Percentiles rank a stretch among this genome's conserved stretches.
Evolutionary conservation across 2,113 vertebrate species (phyloP).

Genomic region (Hylia prasina): DNA sequence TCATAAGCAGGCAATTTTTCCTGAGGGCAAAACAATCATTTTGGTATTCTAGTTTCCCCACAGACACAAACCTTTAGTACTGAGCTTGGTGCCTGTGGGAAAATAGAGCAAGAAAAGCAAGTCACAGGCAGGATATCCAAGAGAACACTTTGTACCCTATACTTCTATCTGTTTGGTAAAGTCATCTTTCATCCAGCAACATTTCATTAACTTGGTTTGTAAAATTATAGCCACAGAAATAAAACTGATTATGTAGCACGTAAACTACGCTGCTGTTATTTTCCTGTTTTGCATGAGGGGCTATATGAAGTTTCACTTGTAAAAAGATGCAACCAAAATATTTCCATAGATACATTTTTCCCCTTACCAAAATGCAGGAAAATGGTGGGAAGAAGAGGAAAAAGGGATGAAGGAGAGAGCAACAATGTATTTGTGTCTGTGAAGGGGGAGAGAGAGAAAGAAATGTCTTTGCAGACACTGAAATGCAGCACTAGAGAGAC

Average conservation of each 20-base stretch:
- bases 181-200: neutral
- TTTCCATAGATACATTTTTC: neutral
- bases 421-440: conserved; percentile 3
- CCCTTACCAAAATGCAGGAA: conserved; percentile 6
- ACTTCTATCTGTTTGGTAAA: neutral
- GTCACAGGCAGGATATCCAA: neutral
- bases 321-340: conserved; percentile 28
- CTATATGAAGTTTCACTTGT: conserved; percentile 11
- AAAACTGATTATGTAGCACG: neutral
- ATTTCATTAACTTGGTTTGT: neutral
- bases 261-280: neutral
- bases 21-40: neutral
- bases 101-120: neutral
- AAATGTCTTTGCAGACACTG: conserved; percentile 67
- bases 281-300: neutral
- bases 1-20: neutral
- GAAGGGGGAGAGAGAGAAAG: neutral
- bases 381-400: neutral
- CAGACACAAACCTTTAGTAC: neutral
- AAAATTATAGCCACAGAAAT: neutral
- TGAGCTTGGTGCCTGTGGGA: neutral
- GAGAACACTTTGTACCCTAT: neutral
- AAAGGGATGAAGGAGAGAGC: neutral
- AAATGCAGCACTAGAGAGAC: conserved; percentile 77
- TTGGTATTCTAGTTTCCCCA: neutral